Evolutionary conservation across 2,797 vertebrate species (phyloP), one percentile per base, ranked within the genome.

Genomic region (Caiman crocodilus): DNA sequence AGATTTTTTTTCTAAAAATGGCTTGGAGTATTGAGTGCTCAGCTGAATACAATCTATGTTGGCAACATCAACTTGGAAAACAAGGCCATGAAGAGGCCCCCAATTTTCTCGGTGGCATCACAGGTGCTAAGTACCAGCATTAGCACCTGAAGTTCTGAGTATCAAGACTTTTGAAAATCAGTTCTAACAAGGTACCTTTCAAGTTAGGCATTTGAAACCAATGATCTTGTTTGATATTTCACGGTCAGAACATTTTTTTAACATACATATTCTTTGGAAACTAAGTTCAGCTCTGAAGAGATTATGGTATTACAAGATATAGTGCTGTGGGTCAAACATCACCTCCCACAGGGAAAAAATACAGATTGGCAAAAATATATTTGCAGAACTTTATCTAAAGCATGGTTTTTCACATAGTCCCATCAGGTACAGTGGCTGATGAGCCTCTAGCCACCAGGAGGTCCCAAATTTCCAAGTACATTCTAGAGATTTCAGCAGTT

Each of bases 351-450:
- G 7, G 67, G n/a, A 90, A 8, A 64, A 74, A n/a, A 7, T 14
- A 42, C 50, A 14, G 35, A 35, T 23, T 42, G 69, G 25, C 15
- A 73, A 73, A 50, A 50, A 13, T 73, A 73, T 50, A 50, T 42
- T 21, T 73, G 23, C 25, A 7, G 35, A 73, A 25, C 13, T 5
- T 21, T 23, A 73, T 14, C 14, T 35, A 73, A 35, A 42, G 23
- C 15, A 50, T 1, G 20, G 23, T 59, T 61, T 18, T 78, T 73
- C 23, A 64, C 8, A 69, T 14, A 87, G 85, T 65, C 79, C 20
- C 64, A 84, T 86, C 92, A 94, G 82, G 80, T 69, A 92, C 84
- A 92, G 58, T 16, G 30, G 50, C 25, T 56, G 17, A 81, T 82
- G 58, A 92, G 60, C 32, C 69, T 94, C 78, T 69, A 89, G 82